A percentile compares a stretch with the other conserved stretches of the same genome.
Evolutionary conservation across 92 coral and sea anemone species (phyloP).

Genomic region (Porites cylindrica): DNA sequence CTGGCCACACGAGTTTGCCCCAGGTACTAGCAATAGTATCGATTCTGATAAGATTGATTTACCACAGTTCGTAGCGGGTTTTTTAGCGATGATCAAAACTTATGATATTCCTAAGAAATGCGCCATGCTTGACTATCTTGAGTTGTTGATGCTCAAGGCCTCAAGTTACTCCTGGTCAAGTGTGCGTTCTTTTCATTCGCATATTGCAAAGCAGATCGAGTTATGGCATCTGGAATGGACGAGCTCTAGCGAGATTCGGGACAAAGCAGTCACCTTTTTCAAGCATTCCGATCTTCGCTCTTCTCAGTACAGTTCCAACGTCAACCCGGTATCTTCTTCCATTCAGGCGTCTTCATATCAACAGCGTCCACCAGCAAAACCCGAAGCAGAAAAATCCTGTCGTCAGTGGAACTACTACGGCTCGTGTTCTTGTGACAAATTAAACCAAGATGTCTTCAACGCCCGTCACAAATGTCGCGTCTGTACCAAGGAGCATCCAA

Average conservation of each 20-base stretch:
- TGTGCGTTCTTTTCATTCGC: conserved; percentile 24
- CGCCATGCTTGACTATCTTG: conserved; percentile 26
- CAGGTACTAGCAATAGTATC: conserved; percentile 17
- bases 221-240: not conserved
- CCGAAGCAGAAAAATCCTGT: not conserved
- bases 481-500: conserved; percentile 40
- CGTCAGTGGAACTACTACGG: conserved; percentile 22
- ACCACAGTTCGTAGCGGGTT: conserved; percentile 27
- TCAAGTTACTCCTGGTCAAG: conserved; percentile 33
- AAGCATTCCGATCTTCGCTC: not conserved
- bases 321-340: not conserved
- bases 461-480: conserved; percentile 31
- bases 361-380: conserved; percentile 23
- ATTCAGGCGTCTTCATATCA: not conserved
- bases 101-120: not conserved
- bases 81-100: conserved; percentile 28
- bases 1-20: conserved; percentile 40
- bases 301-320: not conserved
- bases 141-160: conserved; percentile 15
- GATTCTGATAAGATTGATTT: conserved; percentile 19
- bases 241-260: conserved; percentile 8
- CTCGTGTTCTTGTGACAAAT: conserved; percentile 24
- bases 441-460: not conserved
- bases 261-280: not conserved
- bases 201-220: conserved; percentile 32